phyloP scores from a whole-genome alignment of 1,140 invertebrate genomes.

The Drosophila arizonae region DNA sequence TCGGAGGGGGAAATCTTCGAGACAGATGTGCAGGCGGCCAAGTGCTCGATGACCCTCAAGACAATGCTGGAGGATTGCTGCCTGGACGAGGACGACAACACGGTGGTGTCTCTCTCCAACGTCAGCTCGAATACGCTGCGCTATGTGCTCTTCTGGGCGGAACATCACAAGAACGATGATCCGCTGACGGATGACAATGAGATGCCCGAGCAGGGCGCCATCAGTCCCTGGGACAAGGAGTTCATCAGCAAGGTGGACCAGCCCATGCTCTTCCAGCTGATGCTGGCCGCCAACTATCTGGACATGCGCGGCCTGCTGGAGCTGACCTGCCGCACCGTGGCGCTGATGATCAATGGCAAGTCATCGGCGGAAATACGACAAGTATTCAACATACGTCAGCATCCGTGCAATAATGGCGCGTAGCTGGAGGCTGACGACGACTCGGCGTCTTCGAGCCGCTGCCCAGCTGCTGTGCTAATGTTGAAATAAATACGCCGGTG shows the following conservation, averaged over 20 bases:
- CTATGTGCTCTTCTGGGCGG: slow-evolving; percentile 97
- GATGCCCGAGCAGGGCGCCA: neutral
- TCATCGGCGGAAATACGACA: neutral
- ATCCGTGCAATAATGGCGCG: neutral
- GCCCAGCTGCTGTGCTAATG: slow-evolving; percentile 79
- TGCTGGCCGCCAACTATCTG: slow-evolving; percentile 95
- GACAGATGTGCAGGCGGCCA: slow-evolving; percentile 91
- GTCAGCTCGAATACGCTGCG: slow-evolving; percentile 97
- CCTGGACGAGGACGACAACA: slow-evolving; percentile 94
- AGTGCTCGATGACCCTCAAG: slow-evolving; percentile 88
- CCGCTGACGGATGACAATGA: neutral
- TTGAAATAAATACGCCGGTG: no score
- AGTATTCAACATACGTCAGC: neutral
- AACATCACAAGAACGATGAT: slow-evolving; percentile 95
- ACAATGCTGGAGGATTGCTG: slow-evolving; percentile 85
- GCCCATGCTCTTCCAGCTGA: slow-evolving; percentile 94
- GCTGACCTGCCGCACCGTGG: slow-evolving; percentile 92
- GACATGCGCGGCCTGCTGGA: slow-evolving; percentile 98
- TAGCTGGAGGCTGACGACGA: slow-evolving; percentile 83
- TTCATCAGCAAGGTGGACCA: slow-evolving; percentile 98
- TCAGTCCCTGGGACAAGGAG: slow-evolving; percentile 90
- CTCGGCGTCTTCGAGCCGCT: slow-evolving; percentile 87
- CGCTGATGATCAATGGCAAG: neutral
- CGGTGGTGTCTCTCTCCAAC: slow-evolving; percentile 94
- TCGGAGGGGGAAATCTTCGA: slow-evolving; percentile 98